Evolutionary conservation across 2,113 vertebrate species (phyloP), one percentile per base, ranked within the genome.

Genomic region (Nettapus auritus): DNA sequence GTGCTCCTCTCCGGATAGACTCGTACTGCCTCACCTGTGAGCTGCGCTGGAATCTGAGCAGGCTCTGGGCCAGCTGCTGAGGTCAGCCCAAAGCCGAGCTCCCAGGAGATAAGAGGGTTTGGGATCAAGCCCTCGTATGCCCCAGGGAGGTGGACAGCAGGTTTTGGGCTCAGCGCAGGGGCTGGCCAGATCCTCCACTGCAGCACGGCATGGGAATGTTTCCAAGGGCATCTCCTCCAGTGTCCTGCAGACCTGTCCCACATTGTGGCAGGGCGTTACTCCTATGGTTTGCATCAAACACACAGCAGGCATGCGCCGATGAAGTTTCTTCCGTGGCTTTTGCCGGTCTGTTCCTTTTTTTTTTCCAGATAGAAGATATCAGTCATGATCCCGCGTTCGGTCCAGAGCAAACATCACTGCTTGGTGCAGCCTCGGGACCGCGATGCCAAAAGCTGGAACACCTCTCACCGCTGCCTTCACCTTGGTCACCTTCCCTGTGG

Each of bases 391-490:
- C 77, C 36, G 0, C 34, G 3, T 71, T 88, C 5, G 9, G 70
- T 71, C 79, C 66, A 6, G 5, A 82, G 63, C 36, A 26, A 89
- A 55, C 36, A 9, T 76, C 74, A 76, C 31, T 16, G 1, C 55
- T 34, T 19, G 33, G 38, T 44, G 29, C 13, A 28, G 31, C 46
- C 38, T 93, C 13, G 2, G 31, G 38, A 82, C 40, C 1, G 67
- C 87, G 94, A 96, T 94, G 97, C 96, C 86, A 78, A 97, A 98
- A 98, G 96, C 97, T 97, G 93, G 96, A 96, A 94, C 97, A 96
- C 80, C 31, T 96, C 92, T 91, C 83, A 23, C 71, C 78, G 92
- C 76, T 5, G 23, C 97, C 97, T 97, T 98, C n/a, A 60, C 97
- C 95, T 98, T 89, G 97, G 97, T 96, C 97, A 96, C 96, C 93